Base-by-base conservation (phyloP, 1,140 invertebrate species). In the Camponotus vicinus region DNA sequence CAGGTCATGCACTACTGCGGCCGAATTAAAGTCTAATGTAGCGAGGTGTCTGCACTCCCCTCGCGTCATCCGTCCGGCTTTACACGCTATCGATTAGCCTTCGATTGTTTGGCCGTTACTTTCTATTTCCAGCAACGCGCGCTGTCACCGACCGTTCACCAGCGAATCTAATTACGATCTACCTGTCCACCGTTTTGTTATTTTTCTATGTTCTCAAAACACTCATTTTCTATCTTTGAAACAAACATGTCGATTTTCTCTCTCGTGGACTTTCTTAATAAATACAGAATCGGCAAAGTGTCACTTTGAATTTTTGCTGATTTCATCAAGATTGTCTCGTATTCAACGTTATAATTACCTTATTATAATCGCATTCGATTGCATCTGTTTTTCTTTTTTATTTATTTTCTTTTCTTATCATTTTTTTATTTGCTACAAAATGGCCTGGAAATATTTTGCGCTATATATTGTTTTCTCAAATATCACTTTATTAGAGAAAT, bases 31-130 rank as follows among this genome's bases (percentile, higher is more conserved):
- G 64, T 90, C 77, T 90, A 73, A 90, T 78, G 82, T 49, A 82
- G 70, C 80, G 66, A 88, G 82, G 88, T 90, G 89, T 73, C 82
- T 83, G 86, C 21, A 85, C 73, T 71, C 63, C 59, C 57, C 61
- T 42, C 75, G 63, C 27, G 75, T 45, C 49, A n/a, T 69, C 66
- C 70, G 40, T 49, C 55, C 79, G 40, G 86, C 83, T 82, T 73
- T 80, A 87, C 89, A 85, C 34, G 45, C 27, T 92, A 94, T 94
- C 91, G 92, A 94, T 93, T 91, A 86, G 70, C 57, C 89, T 93
- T 93, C 90, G 92, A 94, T 93, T 92, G 86, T 92, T 92, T 82
- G 78, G 79, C 88, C 87, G 85, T 93, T 92, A 86, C 71, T 78
- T 92, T 92, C 89, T 92, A 91, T 93, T 93, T 94, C 93, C 93